Percentiles rank a stretch among this genome's conserved stretches.
Evolutionary conservation across 2,888 invertebrate species (phyloP).

Genomic region (Drosophila nr. medialis): DNA sequence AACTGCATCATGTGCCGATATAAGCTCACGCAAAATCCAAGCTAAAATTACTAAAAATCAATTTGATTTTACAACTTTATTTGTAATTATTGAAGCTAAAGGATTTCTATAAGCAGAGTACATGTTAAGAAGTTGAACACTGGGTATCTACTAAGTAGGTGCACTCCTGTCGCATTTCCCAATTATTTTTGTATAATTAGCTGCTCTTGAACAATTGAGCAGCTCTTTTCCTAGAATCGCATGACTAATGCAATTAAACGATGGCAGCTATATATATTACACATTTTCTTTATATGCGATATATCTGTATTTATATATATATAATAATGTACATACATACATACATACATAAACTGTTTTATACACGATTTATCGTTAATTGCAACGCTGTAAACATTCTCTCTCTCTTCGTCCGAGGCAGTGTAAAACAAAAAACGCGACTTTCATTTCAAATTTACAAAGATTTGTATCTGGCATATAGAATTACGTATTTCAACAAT

Average conservation of each 20-base stretch:
- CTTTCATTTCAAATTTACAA: neutral
- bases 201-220: constrained; percentile 15
- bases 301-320: neutral
- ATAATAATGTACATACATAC: neutral
- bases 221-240: constrained; percentile 28
- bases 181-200: constrained; percentile 3
- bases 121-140: neutral
- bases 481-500: neutral
- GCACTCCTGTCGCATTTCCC: neutral
- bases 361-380: constrained; percentile 20
- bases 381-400: neutral
- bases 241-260: constrained; percentile 45
- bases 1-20: neutral
- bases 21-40: neutral
- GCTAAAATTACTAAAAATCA: neutral
- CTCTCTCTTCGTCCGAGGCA: neutral
- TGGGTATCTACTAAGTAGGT: neutral
- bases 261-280: constrained; percentile 16
- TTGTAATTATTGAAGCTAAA: neutral
- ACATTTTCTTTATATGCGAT: constrained; percentile 5
- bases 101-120: neutral
- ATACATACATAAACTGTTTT: constrained; percentile 4
- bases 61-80: neutral
- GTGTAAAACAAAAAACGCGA: constrained; percentile 5
- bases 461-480: neutral